Evolutionary conservation across 2,797 vertebrate species (phyloP).

Genomic region (Tapirus indicus): DNA sequence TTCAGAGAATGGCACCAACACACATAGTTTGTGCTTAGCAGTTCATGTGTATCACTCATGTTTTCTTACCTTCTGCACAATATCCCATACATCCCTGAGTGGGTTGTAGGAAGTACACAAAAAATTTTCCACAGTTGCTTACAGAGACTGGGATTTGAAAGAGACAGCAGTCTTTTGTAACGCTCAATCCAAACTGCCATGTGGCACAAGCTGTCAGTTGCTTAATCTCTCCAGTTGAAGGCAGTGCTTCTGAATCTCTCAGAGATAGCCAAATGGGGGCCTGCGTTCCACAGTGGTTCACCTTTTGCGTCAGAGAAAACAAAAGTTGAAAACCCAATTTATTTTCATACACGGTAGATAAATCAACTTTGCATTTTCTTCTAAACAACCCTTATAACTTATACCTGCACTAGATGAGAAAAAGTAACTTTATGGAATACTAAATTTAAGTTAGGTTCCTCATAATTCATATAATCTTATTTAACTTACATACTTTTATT

Average conservation of each 20-base stretch:
- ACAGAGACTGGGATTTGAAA: conserved; percentile 94
- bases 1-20: background rate
- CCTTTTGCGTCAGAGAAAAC: conserved; percentile 85
- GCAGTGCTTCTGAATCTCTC: conserved; percentile 91
- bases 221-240: conserved; percentile 90
- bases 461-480: background rate
- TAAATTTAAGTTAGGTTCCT: background rate
- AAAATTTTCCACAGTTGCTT: conserved; percentile 94
- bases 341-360: background rate
- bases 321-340: conserved; percentile 68
- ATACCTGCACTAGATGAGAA: background rate
- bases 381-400: background rate
- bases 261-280: conserved; percentile 95
- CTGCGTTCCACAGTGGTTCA: conserved; percentile 96
- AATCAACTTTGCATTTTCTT: conserved; percentile 4
- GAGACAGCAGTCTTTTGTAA: conserved; percentile 93
- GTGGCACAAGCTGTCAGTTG: conserved; percentile 94
- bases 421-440: background rate
- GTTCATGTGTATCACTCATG: background rate
- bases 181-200: conserved; percentile 93
- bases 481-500: background rate
- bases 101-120: conserved; percentile 95
- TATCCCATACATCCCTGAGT: conserved; percentile 97
- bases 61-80: conserved; percentile 93
- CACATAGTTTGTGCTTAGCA: background rate